Evolutionary conservation across 2,888 invertebrate species (phyloP), one percentile per base, ranked within the genome.

Genomic region (Zootermopsis nevadensis): DNA sequence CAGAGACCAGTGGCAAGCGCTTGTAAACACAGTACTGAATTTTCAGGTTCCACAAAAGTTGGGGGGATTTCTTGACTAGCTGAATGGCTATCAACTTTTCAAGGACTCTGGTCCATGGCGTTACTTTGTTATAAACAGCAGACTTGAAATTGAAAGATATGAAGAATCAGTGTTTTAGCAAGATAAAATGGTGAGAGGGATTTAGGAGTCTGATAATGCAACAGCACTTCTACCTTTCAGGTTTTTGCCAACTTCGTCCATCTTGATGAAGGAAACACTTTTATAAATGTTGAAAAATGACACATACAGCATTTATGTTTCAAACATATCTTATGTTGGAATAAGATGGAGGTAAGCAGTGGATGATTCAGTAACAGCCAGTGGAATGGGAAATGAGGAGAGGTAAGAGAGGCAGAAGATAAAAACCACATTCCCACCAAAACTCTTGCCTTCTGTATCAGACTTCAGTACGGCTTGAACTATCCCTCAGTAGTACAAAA

Each of bases 401-500:
- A 69, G 82, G 82, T 66, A 69, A 79, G 35, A 27, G 35, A 35
- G 38, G 35, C 22, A 74, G 38, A 35, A 33, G 42, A 84, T 84
- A 80, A 84, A 84, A 82, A 83, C 82, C 69, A 77, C 31, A 67
- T 69, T 84, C 83, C 72, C 76, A 42, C 67, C 42, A 77, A 81
- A 84, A 67, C 66, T 48, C 55, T 38, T 38, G 81, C 83, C 67
- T 84, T 72, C 66, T 60, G 66, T 60, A 80, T 30, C 67, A 72
- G 53, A 69, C 82, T 48, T 42, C 55, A 31, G 60, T 60, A 69
- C 48, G 53, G 66, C 22, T 66, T 66, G 69, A 35, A 53, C 35
- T 42, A 19, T 38, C 38, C 53, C 53, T 53, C 53, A 53, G 22
- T 15, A 53, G 31, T 15, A 31, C n/a, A 67, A 60, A 60, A 24